Percentiles rank a stretch among this genome's conserved stretches.
Conservation (phyloP, 2,888 invertebrate genomes). For the Thelaira solivaga region DNA sequence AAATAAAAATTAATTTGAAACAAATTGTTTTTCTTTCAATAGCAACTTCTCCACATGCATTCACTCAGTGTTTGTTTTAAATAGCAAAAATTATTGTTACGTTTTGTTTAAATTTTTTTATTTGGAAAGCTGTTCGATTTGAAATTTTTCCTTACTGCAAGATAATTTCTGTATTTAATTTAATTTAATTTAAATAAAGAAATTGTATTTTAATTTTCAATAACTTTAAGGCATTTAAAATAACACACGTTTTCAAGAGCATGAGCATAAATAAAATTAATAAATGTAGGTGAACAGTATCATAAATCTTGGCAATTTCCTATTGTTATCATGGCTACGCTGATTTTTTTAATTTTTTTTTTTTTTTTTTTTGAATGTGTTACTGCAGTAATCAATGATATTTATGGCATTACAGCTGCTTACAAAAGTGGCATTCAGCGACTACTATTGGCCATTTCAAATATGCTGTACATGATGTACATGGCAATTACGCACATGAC, state of each 20-base stretch:
- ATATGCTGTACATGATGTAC: conserved; percentile 51
- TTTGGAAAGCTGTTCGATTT: too few species aligned
- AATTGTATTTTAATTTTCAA: neutral
- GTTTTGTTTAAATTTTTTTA: too few species aligned
- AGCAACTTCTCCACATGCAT: too few species aligned
- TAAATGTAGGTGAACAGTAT: conserved; percentile 50
- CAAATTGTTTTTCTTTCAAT: too few species aligned
- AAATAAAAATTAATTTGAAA: too few species aligned
- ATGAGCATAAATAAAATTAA: neutral
- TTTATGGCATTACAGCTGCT: conserved; percentile 54
- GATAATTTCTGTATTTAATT: neutral
- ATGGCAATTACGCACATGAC: conserved; percentile 57
- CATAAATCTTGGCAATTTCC: conserved; percentile 44
- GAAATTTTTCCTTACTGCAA: too few species aligned
- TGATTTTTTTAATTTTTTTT: conserved; percentile 20
- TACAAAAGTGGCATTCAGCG: conserved; percentile 23
- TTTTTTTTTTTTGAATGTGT: conserved; percentile 38
- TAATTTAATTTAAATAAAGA: neutral
- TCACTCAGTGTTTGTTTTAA: too few species aligned
- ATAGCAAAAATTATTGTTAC: too few species aligned
- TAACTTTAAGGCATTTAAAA: neutral
- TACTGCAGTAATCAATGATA: conserved; percentile 61
- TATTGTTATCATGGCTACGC: conserved; percentile 19
- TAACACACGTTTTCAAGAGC: neutral
- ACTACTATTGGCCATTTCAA: conserved; percentile 7